Conservation (phyloP, 2,797 vertebrate species). For the Enteromius radiatus region DNA sequence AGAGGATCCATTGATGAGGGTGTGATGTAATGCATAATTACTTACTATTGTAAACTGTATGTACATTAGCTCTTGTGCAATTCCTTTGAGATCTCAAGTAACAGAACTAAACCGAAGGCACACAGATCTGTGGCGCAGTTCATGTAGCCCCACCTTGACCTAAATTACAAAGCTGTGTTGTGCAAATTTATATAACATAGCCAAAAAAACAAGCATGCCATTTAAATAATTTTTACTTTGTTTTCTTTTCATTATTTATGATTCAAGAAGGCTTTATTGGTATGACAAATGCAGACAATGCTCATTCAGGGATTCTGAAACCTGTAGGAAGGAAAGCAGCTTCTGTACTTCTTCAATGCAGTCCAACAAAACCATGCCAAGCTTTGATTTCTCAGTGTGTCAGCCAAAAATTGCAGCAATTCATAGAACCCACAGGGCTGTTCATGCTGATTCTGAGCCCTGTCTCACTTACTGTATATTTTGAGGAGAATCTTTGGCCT, state of each 20-base stretch:
- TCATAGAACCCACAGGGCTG: slow-evolving; percentile 37
- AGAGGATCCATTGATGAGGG: neutral
- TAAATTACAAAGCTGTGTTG: neutral
- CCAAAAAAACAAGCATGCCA: neutral
- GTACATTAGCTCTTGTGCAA: neutral
- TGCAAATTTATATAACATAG: neutral
- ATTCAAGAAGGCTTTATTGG: neutral
- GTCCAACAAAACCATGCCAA: slow-evolving; percentile 38
- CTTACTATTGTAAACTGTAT: neutral
- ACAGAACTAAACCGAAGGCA: neutral
- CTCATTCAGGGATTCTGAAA: slow-evolving; percentile 21
- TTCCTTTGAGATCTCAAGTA: neutral
- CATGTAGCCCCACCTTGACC: neutral
- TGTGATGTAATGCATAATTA: neutral
- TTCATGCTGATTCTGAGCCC: slow-evolving; percentile 12
- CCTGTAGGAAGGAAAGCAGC: slow-evolving; percentile 9
- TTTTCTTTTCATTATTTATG: neutral
- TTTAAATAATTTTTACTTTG: neutral
- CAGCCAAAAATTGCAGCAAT: slow-evolving; percentile 36
- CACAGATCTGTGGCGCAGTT: neutral
- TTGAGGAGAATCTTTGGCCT: slow-evolving; percentile 10
- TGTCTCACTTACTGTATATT: slow-evolving; percentile 23
- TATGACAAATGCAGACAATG: slow-evolving; percentile 5
- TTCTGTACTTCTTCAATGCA: slow-evolving; percentile 19
- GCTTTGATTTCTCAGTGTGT: slow-evolving; percentile 43